Base-by-base conservation (phyloP, 2,113 vertebrate species). In the Gobius niger region DNA sequence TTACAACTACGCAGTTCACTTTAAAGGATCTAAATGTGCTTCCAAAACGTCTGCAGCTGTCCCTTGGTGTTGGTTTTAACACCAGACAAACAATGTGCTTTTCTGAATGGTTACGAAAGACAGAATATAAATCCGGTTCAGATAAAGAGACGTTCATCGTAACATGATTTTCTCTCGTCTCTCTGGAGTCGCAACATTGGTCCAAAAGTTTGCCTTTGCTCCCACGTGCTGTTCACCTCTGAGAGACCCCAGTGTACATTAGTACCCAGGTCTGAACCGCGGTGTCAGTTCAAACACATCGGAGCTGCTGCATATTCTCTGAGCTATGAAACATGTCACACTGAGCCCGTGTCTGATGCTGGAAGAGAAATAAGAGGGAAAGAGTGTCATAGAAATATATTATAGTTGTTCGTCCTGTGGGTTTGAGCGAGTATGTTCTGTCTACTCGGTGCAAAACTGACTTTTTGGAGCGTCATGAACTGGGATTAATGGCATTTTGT, bases 351-450 rank as follows among this genome's bases (percentile, higher is more conserved):
- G 34, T 8, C 70, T 47, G 59, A 44, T 46, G 47, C 49, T 19
- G 51, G 51, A 59, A 13, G 16, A 54, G 44, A 9, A 14, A 52
- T 46, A 68, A 24, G 24, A 24, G 24, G 1, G 24, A 34, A 34
- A 34, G 24, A 34, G 24, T 34, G 60, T 68, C 72, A 56, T 50
- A 47, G 14, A 47, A 44, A 77, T 47, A 81, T 49, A 60, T 67
- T 41, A 53, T 44, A 50, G 66, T 50, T 68, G 60, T 75, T 64
- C 66, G 70, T 67, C 67, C 67, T 77, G 51, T 42, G 49, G 15
- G 50, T 54, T 46, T 47, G 1, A 42, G 47, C 65, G 70, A 73
- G 41, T 16, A 69, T 57, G 24, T 51, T 4, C 1, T 19, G 52
- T 54, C 11, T 40, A 18, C 7, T 9, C 16, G 11, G 47, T 6